Conservation (phyloP, 2,888 invertebrate species). For the Heliconius cydno region DNA sequence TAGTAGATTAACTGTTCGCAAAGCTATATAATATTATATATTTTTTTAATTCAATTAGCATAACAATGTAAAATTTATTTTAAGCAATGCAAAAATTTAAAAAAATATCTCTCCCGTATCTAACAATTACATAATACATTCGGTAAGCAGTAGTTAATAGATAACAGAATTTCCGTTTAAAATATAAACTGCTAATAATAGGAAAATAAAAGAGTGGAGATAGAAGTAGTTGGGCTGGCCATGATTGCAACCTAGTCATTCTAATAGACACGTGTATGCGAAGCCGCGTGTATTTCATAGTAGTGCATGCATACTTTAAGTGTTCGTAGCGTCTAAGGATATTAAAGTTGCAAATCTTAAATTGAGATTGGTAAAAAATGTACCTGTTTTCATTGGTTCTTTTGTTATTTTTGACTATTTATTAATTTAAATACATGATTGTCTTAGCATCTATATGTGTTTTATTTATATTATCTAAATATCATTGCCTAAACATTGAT, state of each 20-base stretch:
- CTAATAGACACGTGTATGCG: constrained; percentile 73
- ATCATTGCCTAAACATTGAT: background rate
- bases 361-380: constrained; percentile 80
- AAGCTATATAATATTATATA: background rate
- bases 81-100: background rate
- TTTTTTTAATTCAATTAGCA: background rate
- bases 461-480: constrained; percentile 54
- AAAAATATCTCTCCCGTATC: background rate
- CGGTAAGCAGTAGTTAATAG: constrained; percentile 58
- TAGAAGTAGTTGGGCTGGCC: constrained; percentile 55
- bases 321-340: constrained; percentile 82
- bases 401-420: constrained; percentile 84
- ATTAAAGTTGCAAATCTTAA: constrained; percentile 76
- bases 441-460: constrained; percentile 78
- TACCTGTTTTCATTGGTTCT: constrained; percentile 83
- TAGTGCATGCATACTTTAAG: constrained; percentile 81
- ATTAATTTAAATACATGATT: constrained; percentile 80
- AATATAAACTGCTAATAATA: constrained; percentile 34
- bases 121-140: constrained; percentile 55
- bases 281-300: constrained; percentile 71
- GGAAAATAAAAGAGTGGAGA: constrained; percentile 45
- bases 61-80: background rate
- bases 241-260: constrained; percentile 82
- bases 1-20: background rate
- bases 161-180: constrained; percentile 43